These are phyloP conservation scores for Actinia tenebrosa DNA, from an alignment of 64 coral and sea anemone species.

Conservation along the genomic window DNA sequence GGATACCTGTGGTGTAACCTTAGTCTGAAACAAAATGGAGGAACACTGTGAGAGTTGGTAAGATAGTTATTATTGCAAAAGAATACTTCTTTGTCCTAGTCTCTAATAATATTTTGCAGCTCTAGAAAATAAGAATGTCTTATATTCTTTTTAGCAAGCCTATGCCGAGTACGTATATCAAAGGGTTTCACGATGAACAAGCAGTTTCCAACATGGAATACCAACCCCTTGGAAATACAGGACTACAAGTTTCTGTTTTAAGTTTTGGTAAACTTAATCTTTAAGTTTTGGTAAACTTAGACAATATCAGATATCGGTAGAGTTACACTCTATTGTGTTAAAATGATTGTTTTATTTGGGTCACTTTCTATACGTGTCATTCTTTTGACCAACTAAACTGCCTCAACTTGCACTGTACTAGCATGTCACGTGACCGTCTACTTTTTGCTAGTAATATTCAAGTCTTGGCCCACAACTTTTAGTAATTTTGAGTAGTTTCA, in stretches of 20 bases:
- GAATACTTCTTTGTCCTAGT: background rate
- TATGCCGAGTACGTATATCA: slow-evolving; percentile 35
- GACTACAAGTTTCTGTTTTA: slow-evolving; percentile 28
- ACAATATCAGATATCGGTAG: too few species aligned
- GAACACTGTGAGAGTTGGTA: background rate
- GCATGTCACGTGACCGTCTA: too few species aligned
- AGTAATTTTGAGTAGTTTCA: too few species aligned
- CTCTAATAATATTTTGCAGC: background rate
- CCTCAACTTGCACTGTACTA: too few species aligned
- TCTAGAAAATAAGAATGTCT: background rate
- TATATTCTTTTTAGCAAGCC: background rate
- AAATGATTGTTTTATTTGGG: too few species aligned
- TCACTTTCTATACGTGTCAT: too few species aligned
- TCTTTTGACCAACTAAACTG: too few species aligned
- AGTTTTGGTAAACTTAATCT: slow-evolving; percentile 34
- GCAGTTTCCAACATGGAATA: slow-evolving; percentile 40
- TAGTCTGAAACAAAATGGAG: background rate
- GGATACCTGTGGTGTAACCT: background rate
- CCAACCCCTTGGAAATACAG: slow-evolving; percentile 26
- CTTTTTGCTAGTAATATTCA: too few species aligned
- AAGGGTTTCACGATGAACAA: slow-evolving; percentile 26
- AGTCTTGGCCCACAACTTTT: too few species aligned
- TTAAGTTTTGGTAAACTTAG: too few species aligned
- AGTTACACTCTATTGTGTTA: too few species aligned
- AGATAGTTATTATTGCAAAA: background rate